Evolutionary conservation across 2,888 invertebrate genomes (phyloP).

Genomic region (Argyresthia albistria): DNA sequence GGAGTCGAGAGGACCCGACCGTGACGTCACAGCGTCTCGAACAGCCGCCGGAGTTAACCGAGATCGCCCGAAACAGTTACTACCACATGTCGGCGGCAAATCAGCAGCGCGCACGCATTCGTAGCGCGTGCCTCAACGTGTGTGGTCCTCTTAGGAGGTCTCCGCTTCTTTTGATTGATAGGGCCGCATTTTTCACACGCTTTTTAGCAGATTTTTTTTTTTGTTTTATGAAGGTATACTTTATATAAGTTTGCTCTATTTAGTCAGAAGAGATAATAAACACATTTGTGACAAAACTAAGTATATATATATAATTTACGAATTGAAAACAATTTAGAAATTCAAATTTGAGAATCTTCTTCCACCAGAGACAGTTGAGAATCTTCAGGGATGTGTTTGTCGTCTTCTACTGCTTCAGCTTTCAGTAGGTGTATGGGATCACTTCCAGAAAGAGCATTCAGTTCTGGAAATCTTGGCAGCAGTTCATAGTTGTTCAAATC

Average conservation of each 20-base stretch:
- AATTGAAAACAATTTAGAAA: not conserved
- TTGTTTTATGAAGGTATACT: too few species aligned
- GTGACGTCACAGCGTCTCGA: conserved; percentile 24
- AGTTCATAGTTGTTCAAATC: conserved; percentile 43
- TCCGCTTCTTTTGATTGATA: conserved; percentile 59
- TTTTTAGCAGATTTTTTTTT: conserved; percentile 20
- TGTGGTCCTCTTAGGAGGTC: conserved; percentile 78
- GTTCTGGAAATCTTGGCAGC: conserved; percentile 45
- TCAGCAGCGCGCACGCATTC: conserved; percentile 56
- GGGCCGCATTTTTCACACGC: conserved; percentile 55
- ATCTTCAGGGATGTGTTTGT: not conserved
- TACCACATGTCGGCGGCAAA: conserved; percentile 60
- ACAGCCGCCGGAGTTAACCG: conserved; percentile 55
- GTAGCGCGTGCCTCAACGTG: conserved; percentile 83
- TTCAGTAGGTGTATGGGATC: conserved; percentile 16
- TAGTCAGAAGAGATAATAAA: too few species aligned
- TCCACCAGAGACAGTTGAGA: not conserved
- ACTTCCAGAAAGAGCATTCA: conserved; percentile 27
- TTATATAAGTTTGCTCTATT: too few species aligned
- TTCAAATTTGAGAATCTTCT: too few species aligned
- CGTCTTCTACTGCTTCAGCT: conserved; percentile 20
- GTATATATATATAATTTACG: too few species aligned
- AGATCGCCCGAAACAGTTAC: conserved; percentile 43
- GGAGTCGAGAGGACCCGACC: conserved; percentile 14
- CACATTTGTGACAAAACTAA: too few species aligned